phyloP scores from a whole-genome alignment of 1,140 invertebrate species.

The Scaptodrosophila lebanonensis region DNA sequence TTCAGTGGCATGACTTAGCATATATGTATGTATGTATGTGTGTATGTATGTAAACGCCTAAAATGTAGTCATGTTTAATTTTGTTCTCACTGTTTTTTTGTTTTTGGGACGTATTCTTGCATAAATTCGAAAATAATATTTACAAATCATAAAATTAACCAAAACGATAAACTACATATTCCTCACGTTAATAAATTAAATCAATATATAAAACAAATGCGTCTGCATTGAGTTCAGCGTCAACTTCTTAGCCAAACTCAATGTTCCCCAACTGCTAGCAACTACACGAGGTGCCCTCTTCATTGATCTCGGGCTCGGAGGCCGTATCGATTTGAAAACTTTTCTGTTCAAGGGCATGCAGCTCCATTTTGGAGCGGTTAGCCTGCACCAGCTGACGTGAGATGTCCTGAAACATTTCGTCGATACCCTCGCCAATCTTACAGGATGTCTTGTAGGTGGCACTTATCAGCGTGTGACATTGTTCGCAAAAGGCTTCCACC shows the following conservation, averaged over 20 bases:
- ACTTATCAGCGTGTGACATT: constrained; percentile 93
- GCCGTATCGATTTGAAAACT: constrained; percentile 85
- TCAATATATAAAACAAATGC: constrained; percentile 21
- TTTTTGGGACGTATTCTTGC: constrained; percentile 49
- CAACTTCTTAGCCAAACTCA: constrained; percentile 62
- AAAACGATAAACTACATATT: constrained; percentile 29
- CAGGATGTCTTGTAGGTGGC: constrained; percentile 94
- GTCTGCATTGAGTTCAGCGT: constrained; percentile 46
- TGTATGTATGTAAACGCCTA: too few species aligned
- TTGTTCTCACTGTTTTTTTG: constrained; percentile 12
- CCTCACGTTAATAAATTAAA: constrained; percentile 13
- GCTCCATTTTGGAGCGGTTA: constrained; percentile 87
- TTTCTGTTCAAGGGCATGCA: constrained; percentile 87
- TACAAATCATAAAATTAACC: constrained; percentile 57
- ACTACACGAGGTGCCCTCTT: constrained; percentile 80
- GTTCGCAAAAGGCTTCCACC: constrained; percentile 94
- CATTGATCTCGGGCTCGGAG: constrained; percentile 78
- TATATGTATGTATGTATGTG: too few species aligned
- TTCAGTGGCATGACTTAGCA: constrained; percentile 8
- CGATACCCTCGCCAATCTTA: constrained; percentile 90
- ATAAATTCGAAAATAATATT: constrained; percentile 52
- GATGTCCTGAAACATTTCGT: constrained; percentile 94
- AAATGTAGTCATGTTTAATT: too few species aligned
- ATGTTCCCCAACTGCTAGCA: constrained; percentile 79
- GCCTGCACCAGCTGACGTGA: constrained; percentile 86